A percentile compares a stretch with the other conserved stretches of the same genome.
Evolutionary conservation across 2,113 vertebrate species (phyloP).

Genomic region (Eubucco bourcierii): DNA sequence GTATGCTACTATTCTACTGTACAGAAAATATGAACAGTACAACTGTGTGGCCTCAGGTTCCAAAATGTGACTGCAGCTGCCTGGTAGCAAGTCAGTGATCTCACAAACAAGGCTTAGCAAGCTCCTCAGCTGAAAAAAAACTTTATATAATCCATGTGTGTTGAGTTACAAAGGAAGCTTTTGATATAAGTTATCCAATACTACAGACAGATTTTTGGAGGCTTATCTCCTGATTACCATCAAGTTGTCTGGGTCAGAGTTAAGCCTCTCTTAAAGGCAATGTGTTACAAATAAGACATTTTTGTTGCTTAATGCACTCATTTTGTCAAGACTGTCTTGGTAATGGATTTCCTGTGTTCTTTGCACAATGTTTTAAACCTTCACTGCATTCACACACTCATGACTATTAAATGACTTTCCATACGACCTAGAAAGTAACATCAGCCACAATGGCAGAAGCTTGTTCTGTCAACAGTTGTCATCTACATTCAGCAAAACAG

Average conservation of each 20-base stretch:
- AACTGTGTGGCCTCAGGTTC: not conserved
- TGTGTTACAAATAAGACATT: not conserved
- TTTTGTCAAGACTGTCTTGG: not conserved
- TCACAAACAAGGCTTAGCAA: not conserved
- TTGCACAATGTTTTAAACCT: not conserved
- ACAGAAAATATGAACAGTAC: accelerated
- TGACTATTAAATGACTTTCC: not conserved
- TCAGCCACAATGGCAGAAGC: not conserved
- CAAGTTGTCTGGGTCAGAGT: not conserved
- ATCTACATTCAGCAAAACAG: not conserved
- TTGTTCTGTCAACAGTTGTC: not conserved
- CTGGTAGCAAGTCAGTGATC: accelerated
- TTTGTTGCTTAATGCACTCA: not conserved
- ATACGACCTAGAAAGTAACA: not conserved
- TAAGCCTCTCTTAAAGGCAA: not conserved
- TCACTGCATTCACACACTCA: not conserved
- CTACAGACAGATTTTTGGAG: not conserved
- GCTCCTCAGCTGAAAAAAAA: not conserved
- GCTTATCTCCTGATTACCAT: not conserved
- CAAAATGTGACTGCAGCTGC: not conserved
- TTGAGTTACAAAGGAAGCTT: not conserved
- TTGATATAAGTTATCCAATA: not conserved
- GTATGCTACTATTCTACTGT: too few species aligned
- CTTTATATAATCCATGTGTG: not conserved
- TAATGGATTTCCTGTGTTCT: not conserved